Evolutionary conservation across 1,140 invertebrate genomes (phyloP).

Genomic region (Trachymyrmex cornetzi): DNA sequence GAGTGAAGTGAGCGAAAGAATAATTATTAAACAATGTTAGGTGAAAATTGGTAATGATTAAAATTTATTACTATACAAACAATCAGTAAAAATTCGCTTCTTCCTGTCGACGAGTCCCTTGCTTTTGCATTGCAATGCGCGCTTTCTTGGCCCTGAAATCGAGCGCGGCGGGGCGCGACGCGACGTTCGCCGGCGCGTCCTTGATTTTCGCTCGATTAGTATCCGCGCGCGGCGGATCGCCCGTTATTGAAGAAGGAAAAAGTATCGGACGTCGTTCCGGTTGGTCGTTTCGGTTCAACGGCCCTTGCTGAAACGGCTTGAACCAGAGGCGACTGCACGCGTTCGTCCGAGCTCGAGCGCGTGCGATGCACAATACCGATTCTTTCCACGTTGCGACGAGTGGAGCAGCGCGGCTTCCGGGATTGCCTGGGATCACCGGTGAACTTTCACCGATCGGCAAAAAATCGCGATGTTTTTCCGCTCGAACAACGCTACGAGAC

Average conservation of each 20-base stretch:
- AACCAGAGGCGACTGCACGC: constrained; percentile 62
- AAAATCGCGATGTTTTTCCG: constrained; percentile 47
- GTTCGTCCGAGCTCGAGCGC: constrained; percentile 74
- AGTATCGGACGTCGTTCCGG: constrained; percentile 58
- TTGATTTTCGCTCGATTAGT: constrained; percentile 60
- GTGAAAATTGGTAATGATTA: not conserved
- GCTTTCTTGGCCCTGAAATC: constrained; percentile 51
- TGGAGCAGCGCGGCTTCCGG: constrained; percentile 56
- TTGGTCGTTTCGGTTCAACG: constrained; percentile 58
- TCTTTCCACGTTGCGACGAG: constrained; percentile 40
- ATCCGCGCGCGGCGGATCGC: constrained; percentile 54
- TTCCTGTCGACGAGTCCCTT: not conserved
- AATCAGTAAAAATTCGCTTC: not conserved
- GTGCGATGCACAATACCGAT: constrained; percentile 73
- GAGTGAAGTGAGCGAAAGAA: not conserved
- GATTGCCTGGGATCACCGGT: constrained; percentile 58
- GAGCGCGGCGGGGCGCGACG: constrained; percentile 31
- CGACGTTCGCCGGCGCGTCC: constrained; percentile 50
- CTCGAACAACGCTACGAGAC: constrained; percentile 20
- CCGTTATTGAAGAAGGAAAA: constrained; percentile 61
- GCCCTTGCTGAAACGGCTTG: constrained; percentile 53
- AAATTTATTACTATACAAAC: not conserved
- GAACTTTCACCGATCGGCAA: constrained; percentile 61
- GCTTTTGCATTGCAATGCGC: constrained; percentile 16
- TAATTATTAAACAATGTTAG: no score